phyloP scores from a whole-genome alignment of 2,113 vertebrate genomes.

The Labeo catla region DNA sequence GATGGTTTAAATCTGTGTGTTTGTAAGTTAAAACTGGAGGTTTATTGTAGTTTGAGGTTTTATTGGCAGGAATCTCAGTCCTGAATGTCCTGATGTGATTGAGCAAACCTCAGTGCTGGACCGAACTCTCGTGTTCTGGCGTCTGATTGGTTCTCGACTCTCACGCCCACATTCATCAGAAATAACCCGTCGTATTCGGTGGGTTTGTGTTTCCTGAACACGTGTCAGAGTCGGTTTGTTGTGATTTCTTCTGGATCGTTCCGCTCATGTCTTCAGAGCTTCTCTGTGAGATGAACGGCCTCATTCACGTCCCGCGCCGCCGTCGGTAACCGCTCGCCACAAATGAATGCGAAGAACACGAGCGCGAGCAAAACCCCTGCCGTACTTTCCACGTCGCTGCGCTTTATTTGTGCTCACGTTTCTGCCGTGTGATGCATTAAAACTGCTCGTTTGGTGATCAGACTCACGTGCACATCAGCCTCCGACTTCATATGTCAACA shows the following conservation, averaged over 20 bases:
- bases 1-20: no score
- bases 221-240: neutral
- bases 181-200: neutral
- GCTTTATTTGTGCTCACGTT: conserved; percentile 49
- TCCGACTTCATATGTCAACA: neutral
- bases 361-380: conserved; percentile 21
- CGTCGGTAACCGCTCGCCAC: no score
- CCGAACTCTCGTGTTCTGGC: neutral
- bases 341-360: no score
- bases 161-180: neutral
- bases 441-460: neutral
- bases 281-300: no score
- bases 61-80: conserved; percentile 35
- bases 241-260: neutral
- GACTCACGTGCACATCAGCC: no score
- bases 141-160: conserved; percentile 16
- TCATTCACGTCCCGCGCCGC: no score
- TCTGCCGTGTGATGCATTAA: conserved; percentile 25
- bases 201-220: no score
- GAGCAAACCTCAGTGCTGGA: neutral
- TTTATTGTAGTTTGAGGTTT: conserved; percentile 1
- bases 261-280: no score
- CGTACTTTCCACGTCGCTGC: conserved; percentile 38
- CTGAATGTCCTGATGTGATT: neutral
- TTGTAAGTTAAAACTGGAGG: no score